Evolutionary conservation across 2,797 vertebrate genomes (phyloP).

Genomic region (Microhierax caerulescens): DNA sequence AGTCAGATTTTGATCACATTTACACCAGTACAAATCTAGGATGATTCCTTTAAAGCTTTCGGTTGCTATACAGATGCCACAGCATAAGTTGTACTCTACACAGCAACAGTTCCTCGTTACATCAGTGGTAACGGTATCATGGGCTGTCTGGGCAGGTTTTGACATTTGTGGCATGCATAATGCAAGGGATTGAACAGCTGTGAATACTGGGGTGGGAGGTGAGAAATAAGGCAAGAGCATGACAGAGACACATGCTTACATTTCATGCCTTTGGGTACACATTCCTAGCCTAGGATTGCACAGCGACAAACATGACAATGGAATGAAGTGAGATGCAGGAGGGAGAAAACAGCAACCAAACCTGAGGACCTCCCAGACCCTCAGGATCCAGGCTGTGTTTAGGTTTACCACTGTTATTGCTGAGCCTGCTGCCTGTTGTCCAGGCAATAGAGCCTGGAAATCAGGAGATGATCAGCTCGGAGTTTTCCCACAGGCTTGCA

Average conservation of each 20-base stretch:
- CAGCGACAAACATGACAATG: accelerated
- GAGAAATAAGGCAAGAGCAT: background rate
- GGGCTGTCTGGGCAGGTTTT: background rate
- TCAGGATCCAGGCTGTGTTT: background rate
- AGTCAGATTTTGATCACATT: background rate
- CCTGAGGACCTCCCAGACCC: background rate
- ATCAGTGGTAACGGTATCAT: background rate
- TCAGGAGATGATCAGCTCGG: background rate
- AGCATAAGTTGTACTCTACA: background rate
- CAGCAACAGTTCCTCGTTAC: background rate
- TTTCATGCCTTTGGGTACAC: background rate
- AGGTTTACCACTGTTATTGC: background rate
- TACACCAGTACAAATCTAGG: background rate
- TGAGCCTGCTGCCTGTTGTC: background rate
- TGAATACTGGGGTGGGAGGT: background rate
- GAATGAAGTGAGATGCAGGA: background rate
- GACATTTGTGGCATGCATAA: background rate
- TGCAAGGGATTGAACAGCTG: background rate
- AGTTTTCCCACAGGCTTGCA: background rate
- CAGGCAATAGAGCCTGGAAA: background rate
- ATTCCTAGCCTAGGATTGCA: background rate
- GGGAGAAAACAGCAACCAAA: background rate
- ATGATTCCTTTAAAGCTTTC: background rate
- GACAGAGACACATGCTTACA: background rate
- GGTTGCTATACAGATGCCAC: background rate